Evolutionary conservation across 2,888 invertebrate species (phyloP), one percentile per base, ranked within the genome.

Genomic region (Lymantria monacha): DNA sequence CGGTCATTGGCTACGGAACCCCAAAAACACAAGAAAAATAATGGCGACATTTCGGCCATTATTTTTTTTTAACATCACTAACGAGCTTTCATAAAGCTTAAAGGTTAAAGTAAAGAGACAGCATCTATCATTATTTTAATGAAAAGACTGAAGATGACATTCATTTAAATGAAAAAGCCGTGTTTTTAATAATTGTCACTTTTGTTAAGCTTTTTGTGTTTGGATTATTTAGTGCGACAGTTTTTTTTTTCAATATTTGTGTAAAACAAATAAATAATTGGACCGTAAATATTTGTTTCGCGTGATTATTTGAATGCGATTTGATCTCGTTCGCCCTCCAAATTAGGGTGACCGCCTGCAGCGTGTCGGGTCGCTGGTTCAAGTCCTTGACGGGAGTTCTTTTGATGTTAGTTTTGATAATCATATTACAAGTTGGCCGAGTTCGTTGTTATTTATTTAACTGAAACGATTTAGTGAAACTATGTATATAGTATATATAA

Each of bases 101-200:
- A 51, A 12, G 49, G 22, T 30, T 3, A 15, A 1, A 7, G 12
- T 31, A 11, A 0, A 10, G 14, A 15, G 14, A 36, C 43, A 30
- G 22, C 30, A 38, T 44, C 15, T 51, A 14, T 40, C 22, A 51
- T 41, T 40, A 40, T 40, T 46, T 43, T 38, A 22, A 41, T 44
- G 31, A 42, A 42, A 33, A 7, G 38, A 51, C 11, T 10, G 33
- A 40, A 14, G 13, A 22, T 11, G 30, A 11, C 11, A 12, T 10
- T n/a, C 22, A 31, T 41, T 42, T 41, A 30, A 38, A 47, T 41
- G 15, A 11, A 44, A 47, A 51, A 33, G 40, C 38, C 42, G 10
- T 0, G 38, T 37, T 42, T 46, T 43, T 51, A 42, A 51, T 51
- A 46, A 46, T 38, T 10, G 42, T 51, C 30, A 22, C 22, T 22